Evolutionary conservation across 2,113 vertebrate genomes (phyloP), one percentile per base, ranked within the genome.

Genomic region (Psammodynastes pulverulentus): DNA sequence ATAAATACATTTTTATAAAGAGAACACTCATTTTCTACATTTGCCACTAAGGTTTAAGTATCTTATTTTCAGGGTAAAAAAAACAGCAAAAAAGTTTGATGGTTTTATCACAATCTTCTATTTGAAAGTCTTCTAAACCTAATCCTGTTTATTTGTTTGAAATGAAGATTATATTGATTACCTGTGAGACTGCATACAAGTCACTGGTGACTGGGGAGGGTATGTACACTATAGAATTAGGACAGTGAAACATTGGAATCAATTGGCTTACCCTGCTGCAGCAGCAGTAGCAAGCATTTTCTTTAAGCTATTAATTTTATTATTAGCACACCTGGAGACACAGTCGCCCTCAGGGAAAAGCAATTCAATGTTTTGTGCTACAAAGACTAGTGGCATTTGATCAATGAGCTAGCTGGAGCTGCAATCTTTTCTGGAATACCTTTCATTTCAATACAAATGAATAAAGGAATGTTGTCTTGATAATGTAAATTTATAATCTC

Each of bases 251-350:
- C 97, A 98, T 96, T 94, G 96, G 95, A 96, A 98, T 98, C 97
- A 97, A 98, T 98, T 96, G 94, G 95, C 93, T 92, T 94, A 95
- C 96, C 95, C 96, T 95, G 94, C 94, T 48, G 94, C 96, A 52
- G 91, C 43, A 97, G 97, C 97, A 97, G 97, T 94, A 97, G 97
- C 97, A 97, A 98, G 98, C 98, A 97, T 96, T 98, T 98, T 97
- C 97, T 98, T 97, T 95, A 97, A 97, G 98, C 98, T 98, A 98
- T 98, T 98, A 98, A 98, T 98, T 98, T 98, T 98, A 98, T 98
- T 98, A 98, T 98, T 97, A 98, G 98, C 97, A 97, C 97, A 98
- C 98, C 97, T 98, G 97, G 97, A 98, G 97, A 97, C 97, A 96
- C 94, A 93, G 95, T 96, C 97, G 96, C 97, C 97, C 97, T 96